Evolutionary conservation across 2,113 vertebrate genomes (phyloP).

Genomic region (Corythaeola cristata): DNA sequence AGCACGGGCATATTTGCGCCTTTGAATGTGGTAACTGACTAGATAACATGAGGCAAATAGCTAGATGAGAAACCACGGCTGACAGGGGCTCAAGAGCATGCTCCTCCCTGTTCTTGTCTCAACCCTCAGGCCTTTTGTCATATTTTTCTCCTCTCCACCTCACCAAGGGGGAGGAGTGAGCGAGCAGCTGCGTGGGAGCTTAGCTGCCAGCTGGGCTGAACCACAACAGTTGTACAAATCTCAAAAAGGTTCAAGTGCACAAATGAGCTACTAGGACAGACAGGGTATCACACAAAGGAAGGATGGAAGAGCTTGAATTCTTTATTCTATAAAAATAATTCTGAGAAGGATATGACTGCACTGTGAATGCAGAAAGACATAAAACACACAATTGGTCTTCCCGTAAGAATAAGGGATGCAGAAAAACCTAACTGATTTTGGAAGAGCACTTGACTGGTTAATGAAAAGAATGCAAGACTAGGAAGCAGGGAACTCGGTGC

Average conservation of each 20-base stretch:
- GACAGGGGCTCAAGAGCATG: background rate
- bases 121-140: no score
- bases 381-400: background rate
- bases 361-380: background rate
- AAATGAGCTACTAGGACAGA: background rate
- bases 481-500: background rate
- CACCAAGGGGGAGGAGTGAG: no score
- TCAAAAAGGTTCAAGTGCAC: background rate
- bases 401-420: background rate
- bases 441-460: background rate
- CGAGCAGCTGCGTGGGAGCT: no score
- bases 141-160: no score
- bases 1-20: background rate
- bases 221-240: background rate
- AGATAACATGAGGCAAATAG: background rate
- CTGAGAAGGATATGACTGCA: no score
- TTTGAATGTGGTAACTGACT: background rate
- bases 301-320: background rate
- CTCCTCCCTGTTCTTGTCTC: background rate
- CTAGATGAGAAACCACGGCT: background rate
- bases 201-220: no score
- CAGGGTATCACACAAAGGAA: background rate
- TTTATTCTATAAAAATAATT: background rate
- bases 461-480: background rate
- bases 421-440: background rate